Base-by-base conservation (phyloP, 1,140 invertebrate genomes). In the Triops cancriformis region DNA sequence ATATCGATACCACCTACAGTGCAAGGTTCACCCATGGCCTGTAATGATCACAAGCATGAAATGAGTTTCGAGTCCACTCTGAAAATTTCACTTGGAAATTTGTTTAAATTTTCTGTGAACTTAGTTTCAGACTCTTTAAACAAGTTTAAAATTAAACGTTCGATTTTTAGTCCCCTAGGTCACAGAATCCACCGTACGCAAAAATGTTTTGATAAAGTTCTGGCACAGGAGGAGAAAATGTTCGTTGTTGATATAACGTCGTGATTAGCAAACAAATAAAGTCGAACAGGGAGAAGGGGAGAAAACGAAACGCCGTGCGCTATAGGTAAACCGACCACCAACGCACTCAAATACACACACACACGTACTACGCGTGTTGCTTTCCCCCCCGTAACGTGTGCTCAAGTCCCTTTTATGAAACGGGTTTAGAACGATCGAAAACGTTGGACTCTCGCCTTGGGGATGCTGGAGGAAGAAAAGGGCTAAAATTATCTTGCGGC, bases 1-100 rank as follows among this genome's bases (percentile, higher is more conserved):
- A 91, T 85, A 84, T 91, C 90, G 41, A 82, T 79, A 23, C 81
- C 82, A 72, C 78, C 76, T 74, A 82, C 76, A 26, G 76, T 78
- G 45, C 79, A 73, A 77, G 73, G 80, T 27, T 80, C 80, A 23
- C 51, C 51, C 51, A 64, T 64, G 51, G 51, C 51, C 51, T 64
- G 51, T 64, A 64, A 64, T 64, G 0, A n/a, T 6, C 23, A n/a
- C 23, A 64, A 23, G 6, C 18, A 64, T 23, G 51, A 64, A 64
- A 64, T 64, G 18, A 64, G 0, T 64, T 5, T 64, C 23, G 5
- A 64, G 18, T 18, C 23, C 23, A n/a, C 51, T 64, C 6, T 9
- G 14, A 64, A 64, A 23, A n/a, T 10, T 18, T 6, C 14, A 10
- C 51, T 18, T 11, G 14, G 18, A 64, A 14, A n/a, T 14, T 18